Evolutionary conservation across 2,113 vertebrate species (phyloP), one percentile per base, ranked within the genome.

Genomic region (Elephas maximus): DNA sequence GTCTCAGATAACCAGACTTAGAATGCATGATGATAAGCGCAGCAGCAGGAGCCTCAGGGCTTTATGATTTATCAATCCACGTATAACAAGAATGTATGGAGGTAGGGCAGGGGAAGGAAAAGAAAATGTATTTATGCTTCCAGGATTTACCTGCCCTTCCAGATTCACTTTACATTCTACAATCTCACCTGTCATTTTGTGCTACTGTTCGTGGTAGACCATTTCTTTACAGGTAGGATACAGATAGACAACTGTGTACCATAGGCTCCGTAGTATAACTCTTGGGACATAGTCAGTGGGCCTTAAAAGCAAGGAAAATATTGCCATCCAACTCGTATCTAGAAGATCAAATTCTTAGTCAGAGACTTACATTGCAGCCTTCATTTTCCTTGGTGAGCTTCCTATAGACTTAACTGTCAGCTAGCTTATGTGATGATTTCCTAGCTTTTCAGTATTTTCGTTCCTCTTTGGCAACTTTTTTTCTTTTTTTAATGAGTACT

Each of bases 351-450:
- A 95, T 97, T 97, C 94, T 96, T 90, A 95, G 96, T 95, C 97
- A 98, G 92, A 97, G 96, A 94, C 88, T 88, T 98, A 91, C 71
- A 97, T 85, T 96, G 92, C 86, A 91, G 79, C 48, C 9, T 96
- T 97, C 94, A 84, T 98, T 98, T 98, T 98, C 95, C 87, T 97
- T 89, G 93, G 57, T 94, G 96, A 60, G 87, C 48, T 95, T 88
- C 78, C 95, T 93, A 98, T 98, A 98, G 96, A 95, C 86, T 98
- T 98, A 98, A 98, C 98, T 98, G 98, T 98, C 98, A 98, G 93
- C 85, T 95, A 96, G 96, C 77, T 98, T 98, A 97, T 91, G 95
- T 97, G 93, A 93, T 98, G 98, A 98, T 98, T 97, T 98, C 96
- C 90, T 96, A 95, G 96, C 92, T 98, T 98, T 97, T 98, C 96